Base-by-base conservation (phyloP, 2,113 vertebrate genomes). In the Cottus gobio region DNA sequence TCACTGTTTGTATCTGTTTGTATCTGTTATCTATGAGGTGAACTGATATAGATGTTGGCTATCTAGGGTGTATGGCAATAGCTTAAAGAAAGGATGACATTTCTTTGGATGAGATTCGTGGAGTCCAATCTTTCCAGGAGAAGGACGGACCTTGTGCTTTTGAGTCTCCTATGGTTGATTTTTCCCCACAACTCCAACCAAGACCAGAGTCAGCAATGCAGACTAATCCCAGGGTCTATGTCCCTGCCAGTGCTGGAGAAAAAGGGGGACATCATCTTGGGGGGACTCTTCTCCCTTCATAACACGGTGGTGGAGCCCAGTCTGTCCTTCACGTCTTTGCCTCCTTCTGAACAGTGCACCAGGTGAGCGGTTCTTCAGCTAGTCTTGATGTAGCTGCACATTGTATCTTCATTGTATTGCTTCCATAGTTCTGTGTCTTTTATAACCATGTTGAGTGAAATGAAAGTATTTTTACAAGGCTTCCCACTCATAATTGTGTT, bases 221-320 rank as follows among this genome's bases (percentile, higher is more conserved):
- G 72, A 15, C 13, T 85, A 12, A 76, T 95, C 34, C 81, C 81
- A 15, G 86, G 90, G 18, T 82, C 89, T 0, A 77, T 87, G 70
- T 67, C 88, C 44, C 79, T 95, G 64, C 91, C 94, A 28, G 82
- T 87, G 57, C 84, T 96, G 65, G 82, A 90, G 52, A 93, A 78
- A 87, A 85, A 88, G 2, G 94, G 95, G 24, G 91, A 95, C 69
- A 87, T 96, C 31, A 85, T 75, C 2, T 79, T 96, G 13, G 95
- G 95, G 16, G 95, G 94, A 57, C 93, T 96, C 36, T 96, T 96
- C 83, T 95, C 95, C 8, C 92, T 95, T 71, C 95, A 95, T 36
- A 93, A 95, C 75, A 86, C 75, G 36, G 92, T 95, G 75, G 61
- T 90, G 66, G 89, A 95, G 61, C 78, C 87, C 3, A 85, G 75